phyloP scores from a whole-genome alignment of 30 jellyfish, hydroid and myxozoan genomes.

The Rhopilema esculentum region DNA sequence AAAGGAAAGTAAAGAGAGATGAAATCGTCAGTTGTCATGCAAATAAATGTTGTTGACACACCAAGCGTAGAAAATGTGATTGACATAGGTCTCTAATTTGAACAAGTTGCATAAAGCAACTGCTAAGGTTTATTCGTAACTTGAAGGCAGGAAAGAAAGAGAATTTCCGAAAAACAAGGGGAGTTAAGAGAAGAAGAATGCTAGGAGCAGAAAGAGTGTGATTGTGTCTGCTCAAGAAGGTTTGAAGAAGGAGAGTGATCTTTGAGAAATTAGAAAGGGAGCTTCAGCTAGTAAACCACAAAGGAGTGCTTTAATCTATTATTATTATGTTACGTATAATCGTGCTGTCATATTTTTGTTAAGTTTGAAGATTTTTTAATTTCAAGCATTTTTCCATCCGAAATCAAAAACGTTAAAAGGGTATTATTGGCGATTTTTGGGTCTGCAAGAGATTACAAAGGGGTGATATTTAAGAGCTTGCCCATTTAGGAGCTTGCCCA shows the following conservation, averaged over 20 bases:
- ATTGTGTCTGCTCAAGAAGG: neutral
- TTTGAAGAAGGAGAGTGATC: neutral
- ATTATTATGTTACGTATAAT: no score
- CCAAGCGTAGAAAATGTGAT: neutral
- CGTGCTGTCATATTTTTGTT: no score
- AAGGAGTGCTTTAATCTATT: neutral
- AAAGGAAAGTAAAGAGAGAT: neutral
- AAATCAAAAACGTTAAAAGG: no score
- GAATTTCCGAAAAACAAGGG: neutral
- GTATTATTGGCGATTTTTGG: no score
- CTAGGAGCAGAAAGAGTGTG: neutral
- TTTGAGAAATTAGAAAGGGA: neutral
- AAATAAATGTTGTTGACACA: neutral
- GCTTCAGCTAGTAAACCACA: neutral
- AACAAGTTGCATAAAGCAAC: neutral
- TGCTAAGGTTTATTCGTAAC: neutral
- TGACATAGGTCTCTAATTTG: neutral
- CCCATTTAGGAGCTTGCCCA: neutral
- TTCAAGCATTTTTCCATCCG: no score
- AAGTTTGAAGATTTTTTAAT: no score
- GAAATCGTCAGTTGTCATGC: neutral
- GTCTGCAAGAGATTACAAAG: no score
- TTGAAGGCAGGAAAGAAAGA: neutral
- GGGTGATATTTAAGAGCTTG: neutral
- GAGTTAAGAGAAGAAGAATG: no score